Conservation (phyloP, 1,140 invertebrate genomes). For the Heliothis subflexa region DNA sequence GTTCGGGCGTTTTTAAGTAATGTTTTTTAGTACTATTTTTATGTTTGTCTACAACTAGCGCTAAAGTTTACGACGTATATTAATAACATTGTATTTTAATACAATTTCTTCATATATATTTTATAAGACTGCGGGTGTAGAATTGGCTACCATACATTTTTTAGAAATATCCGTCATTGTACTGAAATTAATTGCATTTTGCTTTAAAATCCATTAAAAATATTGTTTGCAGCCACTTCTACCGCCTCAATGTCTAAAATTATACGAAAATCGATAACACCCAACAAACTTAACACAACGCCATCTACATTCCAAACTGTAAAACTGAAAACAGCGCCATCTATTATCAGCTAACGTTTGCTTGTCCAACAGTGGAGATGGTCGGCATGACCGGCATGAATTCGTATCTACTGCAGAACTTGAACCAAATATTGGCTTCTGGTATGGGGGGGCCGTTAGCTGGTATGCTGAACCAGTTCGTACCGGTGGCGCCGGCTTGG, state of each 20-base stretch:
- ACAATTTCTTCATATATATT: too few species aligned
- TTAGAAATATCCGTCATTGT: too few species aligned
- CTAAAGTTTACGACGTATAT: too few species aligned
- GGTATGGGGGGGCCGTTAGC: conserved; percentile 82
- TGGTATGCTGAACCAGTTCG: conserved; percentile 75
- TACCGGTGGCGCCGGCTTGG: conserved; percentile 70
- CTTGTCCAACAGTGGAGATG: conserved; percentile 86
- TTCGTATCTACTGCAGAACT: conserved; percentile 85
- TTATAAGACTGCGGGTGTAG: too few species aligned
- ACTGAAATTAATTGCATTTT: too few species aligned
- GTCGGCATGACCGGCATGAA: conserved; percentile 85
- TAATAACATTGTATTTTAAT: too few species aligned
- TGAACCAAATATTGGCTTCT: conserved; percentile 83
- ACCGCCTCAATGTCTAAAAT: background rate
- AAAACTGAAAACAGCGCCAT: conserved; percentile 2
- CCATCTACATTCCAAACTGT: conserved; percentile 9
- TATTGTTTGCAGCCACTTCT: background rate
- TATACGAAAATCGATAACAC: background rate
- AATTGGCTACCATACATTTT: too few species aligned
- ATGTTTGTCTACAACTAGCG: too few species aligned
- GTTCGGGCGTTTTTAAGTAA: too few species aligned
- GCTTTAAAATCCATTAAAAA: background rate
- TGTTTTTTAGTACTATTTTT: too few species aligned
- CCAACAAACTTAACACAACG: background rate
- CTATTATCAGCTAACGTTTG: conserved; percentile 18